Evolutionary conservation across 1,140 invertebrate species (phyloP), one percentile per base, ranked within the genome.

Genomic region (Drosophila sp.): DNA sequence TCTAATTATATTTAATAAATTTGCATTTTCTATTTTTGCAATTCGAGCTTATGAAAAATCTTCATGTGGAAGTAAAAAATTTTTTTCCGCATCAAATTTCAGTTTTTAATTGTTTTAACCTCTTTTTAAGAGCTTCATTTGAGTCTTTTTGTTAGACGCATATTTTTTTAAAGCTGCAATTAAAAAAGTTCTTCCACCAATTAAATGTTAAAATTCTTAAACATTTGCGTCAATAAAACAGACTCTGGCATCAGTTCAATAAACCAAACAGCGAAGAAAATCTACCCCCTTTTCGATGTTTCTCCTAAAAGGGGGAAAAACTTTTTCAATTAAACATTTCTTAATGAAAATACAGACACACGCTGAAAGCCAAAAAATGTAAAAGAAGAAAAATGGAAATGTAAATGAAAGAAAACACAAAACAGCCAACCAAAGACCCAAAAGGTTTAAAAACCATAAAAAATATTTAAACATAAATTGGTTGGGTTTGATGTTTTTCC

Each of bases 261-360:
- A 70, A 64, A 62, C 65, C 35, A 63, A 35, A 35, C n/a, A 58
- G 29, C 7, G 56, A 58, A 58, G 8, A 35, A 30, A 33, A 58
- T 56, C 25, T 56, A 30, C 54, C 29, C 54, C 54, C 41, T 35
- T 54, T 70, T 60, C 70, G 79, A 72, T 72, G 76, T 17, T 66
- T 41, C 76, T 77, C 35, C 35, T 3, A 1, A 38, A 79, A 86
- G 83, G 87, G 83, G 67, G 69, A 70, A 83, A 72, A 86, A 87
- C 66, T 86, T 86, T 86, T 86, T 87, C 82, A 86, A 86, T 86
- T 87, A 87, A 79, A 74, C 83, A 74, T 87, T 72, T 86, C 71
- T 87, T 86, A 78, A 79, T 76, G 76, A 87, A 85, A 79, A 82
- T 70, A 70, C 73, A 70, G 68, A 72, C 68, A 66, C 41, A 56